Base-by-base conservation (phyloP, 2,797 vertebrate genomes). In the Acridotheres tristis region DNA sequence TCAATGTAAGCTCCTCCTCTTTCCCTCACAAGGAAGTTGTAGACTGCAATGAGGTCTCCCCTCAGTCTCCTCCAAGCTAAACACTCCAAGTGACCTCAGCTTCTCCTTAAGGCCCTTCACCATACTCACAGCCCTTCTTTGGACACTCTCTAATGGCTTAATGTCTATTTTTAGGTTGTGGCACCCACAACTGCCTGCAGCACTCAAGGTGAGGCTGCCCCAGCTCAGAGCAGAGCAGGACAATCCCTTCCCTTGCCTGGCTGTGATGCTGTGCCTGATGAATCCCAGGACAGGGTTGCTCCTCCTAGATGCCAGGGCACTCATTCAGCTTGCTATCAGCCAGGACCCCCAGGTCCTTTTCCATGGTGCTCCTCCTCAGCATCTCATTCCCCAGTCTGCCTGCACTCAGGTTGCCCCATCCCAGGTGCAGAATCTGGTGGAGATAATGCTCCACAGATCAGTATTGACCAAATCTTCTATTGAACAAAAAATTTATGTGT, bases 151-250 rank as follows among this genome's bases (percentile, higher is more conserved):
- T 38, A 57, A n/a, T 4, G 2, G 10, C 3, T 51, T 4, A 21
- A 21, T 11, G 10, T n/a, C 50, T 30, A 16, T 51, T 69, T 30
- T 43, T 11, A 22, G 2, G 19, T 2, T 45, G 17, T 6, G 10
- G 4, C 5, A 36, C 5, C 36, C 32, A 51, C 5, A 63, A 5
- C 29, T 47, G 51, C 10, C 32, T 45, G 16, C n/a, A 83, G 7
- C 10, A 32, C 21, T 20, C 0, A 0, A 77, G 15, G 21, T 45
- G n/a, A 58, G 29, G 45, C 14, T 0, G 0, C 14, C 11, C 21
- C 32, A 30, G 50, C 0, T 2, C 43, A 63, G 48, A 43, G 32
- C 27, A 82, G 55, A 69, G 13, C 0, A 0, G 50, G 43, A 76
- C 27, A 57, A 62, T 51, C 23, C 16, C 20, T 21, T 58, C 38